Evolutionary conservation across 1,140 invertebrate genomes (phyloP), one percentile per base, ranked within the genome.

Genomic region (Glossosoma conforme): DNA sequence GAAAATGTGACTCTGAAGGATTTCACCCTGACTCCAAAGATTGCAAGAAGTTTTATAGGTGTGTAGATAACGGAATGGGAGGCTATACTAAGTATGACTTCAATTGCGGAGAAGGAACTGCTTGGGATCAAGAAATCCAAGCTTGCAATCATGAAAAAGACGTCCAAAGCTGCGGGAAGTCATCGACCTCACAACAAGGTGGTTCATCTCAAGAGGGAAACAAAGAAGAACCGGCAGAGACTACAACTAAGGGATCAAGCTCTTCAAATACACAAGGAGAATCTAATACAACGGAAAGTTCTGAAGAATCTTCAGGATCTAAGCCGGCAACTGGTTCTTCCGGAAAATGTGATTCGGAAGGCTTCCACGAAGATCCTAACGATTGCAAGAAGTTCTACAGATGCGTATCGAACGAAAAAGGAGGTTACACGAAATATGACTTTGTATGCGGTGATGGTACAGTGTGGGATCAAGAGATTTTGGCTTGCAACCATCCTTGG

Each of bases 21-120:
- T 87, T 84, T 69, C 70, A 81, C 52, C 73, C 76, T 20, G 77
- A 86, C 72, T 66, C 75, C 10, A 65, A 75, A 52, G 77, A 90
- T 62, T 91, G 88, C 58, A 79, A 72, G 51, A 86, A 86, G 62
- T 91, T 90, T 64, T 87, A 85, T 60, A 77, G 86, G 61, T 90
- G 87, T 67, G 84, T 89, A 22, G 70, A 75, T 53, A 72, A 80
- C 56, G 80, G 79, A 3, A 65, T 74, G 24, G 77, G 70, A 36
- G 68, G 69, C 2, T 86, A 76, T 58, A 78, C 67, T 22, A 81
- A 75, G 64, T 82, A 83, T 63, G 78, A 85, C 50, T 90, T 84
- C 65, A 74, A 67, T 19, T 89, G 86, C 65, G 83, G 81, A 11
- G 70, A 75, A 48, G 85, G 85, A 47, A 90, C 86, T 1, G 78